These are phyloP conservation scores for Micromussa lordhowensis DNA, from an alignment of 92 coral and sea anemone genomes.

Conservation along the genomic window DNA sequence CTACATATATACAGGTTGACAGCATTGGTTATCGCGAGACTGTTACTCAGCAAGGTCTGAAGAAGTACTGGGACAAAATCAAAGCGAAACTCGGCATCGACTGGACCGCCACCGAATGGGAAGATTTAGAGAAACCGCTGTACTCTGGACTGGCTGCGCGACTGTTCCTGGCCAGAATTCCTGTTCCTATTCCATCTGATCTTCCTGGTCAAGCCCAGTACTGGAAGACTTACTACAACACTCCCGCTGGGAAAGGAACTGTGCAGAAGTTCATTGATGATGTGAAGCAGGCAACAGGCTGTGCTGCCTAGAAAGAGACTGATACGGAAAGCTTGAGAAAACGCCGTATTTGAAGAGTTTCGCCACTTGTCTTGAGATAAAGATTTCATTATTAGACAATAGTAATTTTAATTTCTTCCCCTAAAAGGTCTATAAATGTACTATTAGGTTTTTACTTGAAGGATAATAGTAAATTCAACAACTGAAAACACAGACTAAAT, in stretches of 20 bases:
- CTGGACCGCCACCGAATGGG: conserved; percentile 71
- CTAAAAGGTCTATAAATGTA: background rate
- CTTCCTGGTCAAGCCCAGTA: conserved; percentile 65
- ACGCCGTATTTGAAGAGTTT: background rate
- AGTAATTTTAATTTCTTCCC: too few relatives aligned
- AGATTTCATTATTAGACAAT: too few relatives aligned
- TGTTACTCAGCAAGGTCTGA: conserved; percentile 42
- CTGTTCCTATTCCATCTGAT: conserved; percentile 58
- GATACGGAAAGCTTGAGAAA: background rate
- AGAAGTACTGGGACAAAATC: conserved; percentile 51
- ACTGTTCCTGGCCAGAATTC: conserved; percentile 62
- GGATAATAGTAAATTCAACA: background rate
- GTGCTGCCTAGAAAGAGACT: conserved; percentile 36
- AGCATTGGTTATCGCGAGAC: conserved; percentile 60
- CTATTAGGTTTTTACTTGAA: background rate
- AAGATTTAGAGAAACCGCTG: conserved; percentile 67
- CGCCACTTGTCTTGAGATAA: background rate
- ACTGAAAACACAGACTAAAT: background rate
- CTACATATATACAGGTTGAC: conserved; percentile 50
- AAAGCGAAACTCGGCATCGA: conserved; percentile 47
- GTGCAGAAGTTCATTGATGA: conserved; percentile 73
- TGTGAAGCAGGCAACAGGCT: conserved; percentile 64
- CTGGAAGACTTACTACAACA: conserved; percentile 82
- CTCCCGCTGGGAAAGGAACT: conserved; percentile 68
- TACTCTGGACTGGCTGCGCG: conserved; percentile 88